Base-by-base conservation (phyloP, 2,888 invertebrate genomes). In the Ptilodon capucinus region DNA sequence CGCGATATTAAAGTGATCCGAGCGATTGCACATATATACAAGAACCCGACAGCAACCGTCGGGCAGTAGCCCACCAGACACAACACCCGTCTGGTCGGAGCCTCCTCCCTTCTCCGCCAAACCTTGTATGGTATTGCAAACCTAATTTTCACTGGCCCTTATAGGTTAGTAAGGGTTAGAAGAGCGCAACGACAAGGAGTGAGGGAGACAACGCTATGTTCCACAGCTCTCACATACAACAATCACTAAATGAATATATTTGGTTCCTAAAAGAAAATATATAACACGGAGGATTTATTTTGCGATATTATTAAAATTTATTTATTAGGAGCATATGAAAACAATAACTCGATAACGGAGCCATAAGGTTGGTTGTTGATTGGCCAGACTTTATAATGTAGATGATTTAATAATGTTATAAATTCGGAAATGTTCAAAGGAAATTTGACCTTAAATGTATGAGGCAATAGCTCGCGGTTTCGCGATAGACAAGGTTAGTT, bases 231-330 rank as follows among this genome's bases (percentile, higher is more conserved):
- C 46, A 57, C 44, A 52, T 18, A 44, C 23, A 61, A 42, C 19
- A 21, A 51, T 50, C n/a, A n/a, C n/a, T 51, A 48, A 23, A 54
- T 60, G 60, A 65, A 64, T 51, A 59, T 57, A 65, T 84, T 84
- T 81, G 82, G 84, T 84, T 84, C 84, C 84, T 84, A 84, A 75
- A 66, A 71, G 58, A 69, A 65, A 23, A 14, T 32, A 49, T 47
- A 50, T 68, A 70, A 63, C 62, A 73, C 67, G 61, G 58, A 56
- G 64, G 62, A 71, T 73, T 71, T 69, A 74, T 64, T 79, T 79
- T 79, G 75, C 76, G 71, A 73, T 67, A 65, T 69, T 67, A 67
- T 68, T 63, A 6, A 71, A 72, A 74, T 69, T n/a, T 72, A 74
- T 73, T 68, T 68, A 70, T 57, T 59, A 51, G 57, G 51, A 51